Evolutionary conservation across 2,888 invertebrate genomes (phyloP), one percentile per base, ranked within the genome.

Genomic region (Erebia epiphron): DNA sequence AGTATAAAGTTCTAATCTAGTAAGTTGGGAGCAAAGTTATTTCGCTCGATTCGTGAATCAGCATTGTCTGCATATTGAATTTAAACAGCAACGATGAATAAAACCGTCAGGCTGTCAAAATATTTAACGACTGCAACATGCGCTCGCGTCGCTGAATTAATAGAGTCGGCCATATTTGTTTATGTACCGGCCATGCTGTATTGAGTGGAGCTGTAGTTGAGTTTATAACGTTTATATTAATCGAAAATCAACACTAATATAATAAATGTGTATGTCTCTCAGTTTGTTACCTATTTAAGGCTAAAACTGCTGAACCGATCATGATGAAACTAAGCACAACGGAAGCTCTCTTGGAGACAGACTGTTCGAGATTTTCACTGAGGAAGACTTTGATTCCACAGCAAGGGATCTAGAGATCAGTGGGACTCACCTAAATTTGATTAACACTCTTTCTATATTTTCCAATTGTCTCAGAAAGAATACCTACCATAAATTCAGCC

Each of bases 61-160:
- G 73, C 69, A 67, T 72, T 56, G 71, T 73, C n/a, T n/a, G n/a
- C 72, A 77, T 77, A 78, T 79, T 79, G 76, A 79, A 79, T 78
- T 74, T 77, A 71, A 78, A 78, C 73, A 73, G 71, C 76, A 65
- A 72, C 70, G 71, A 73, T 76, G 76, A 76, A 80, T 78, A 78
- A 79, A 80, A 79, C 78, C 76, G 79, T 78, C 80, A 75, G 72
- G 60, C 75, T 81, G 81, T 81, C 81, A 80, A 79, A 81, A 81
- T 79, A 78, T 77, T 80, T 79, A 80, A 79, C 77, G 77, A 76
- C 61, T 71, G 69, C 67, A 64, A 72, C 75, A 71, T 66, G 76
- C 75, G 76, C 70, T 52, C 54, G 75, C 75, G 74, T 74, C 67
- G 69, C 52, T n/a, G 56, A 66, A 66, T 68, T 70, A 56, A 70